phyloP scores from a whole-genome alignment of 1,140 invertebrate species.

The Myzus persicae region DNA sequence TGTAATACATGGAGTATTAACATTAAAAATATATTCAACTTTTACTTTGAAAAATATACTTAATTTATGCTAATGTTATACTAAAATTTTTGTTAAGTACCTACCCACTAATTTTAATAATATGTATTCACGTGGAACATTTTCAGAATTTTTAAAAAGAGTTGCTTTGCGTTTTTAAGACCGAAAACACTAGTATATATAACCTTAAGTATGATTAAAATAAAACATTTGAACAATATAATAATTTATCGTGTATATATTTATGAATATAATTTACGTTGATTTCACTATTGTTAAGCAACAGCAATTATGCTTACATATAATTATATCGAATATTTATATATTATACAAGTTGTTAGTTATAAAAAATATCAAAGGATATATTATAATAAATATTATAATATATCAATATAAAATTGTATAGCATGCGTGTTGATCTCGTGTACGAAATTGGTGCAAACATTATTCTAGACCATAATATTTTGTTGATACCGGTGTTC shows the following conservation, averaged over 20 bases:
- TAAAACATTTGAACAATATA: not conserved
- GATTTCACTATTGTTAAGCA: constrained; percentile 12
- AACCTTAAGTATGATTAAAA: not conserved
- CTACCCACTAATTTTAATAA: not conserved
- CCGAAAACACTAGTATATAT: not conserved
- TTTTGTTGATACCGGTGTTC: not conserved
- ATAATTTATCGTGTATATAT: not conserved
- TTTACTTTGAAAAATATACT: not conserved
- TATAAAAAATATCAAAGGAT: not conserved
- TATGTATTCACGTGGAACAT: not conserved
- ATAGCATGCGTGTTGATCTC: not conserved
- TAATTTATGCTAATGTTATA: constrained; percentile 19
- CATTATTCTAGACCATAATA: not conserved
- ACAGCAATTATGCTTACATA: not conserved
- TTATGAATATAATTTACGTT: not conserved
- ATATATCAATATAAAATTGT: not conserved
- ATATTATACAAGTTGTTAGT: not conserved
- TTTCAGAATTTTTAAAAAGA: not conserved
- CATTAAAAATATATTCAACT: not conserved
- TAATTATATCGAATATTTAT: not conserved
- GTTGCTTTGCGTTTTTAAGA: not conserved
- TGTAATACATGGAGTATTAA: not conserved
- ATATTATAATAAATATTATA: no score
- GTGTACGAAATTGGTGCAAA: not conserved
- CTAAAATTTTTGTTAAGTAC: not conserved